Evolutionary conservation across 2,888 invertebrate species (phyloP).

Genomic region (Crepidodera aurea): DNA sequence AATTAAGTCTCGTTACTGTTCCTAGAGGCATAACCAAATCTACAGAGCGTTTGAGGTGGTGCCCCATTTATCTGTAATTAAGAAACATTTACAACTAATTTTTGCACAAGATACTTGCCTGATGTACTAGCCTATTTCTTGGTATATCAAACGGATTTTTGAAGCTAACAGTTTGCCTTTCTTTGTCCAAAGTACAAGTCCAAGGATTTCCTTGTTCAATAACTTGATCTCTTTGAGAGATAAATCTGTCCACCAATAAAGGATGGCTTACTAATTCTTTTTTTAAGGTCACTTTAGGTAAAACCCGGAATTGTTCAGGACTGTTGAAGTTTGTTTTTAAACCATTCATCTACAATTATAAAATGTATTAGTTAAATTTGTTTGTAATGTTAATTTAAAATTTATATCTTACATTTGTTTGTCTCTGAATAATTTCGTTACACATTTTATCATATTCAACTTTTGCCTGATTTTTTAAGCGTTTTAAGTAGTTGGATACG

Average conservation of each 20-base stretch:
- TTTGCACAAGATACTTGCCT: too few species aligned
- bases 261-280: constrained; percentile 86
- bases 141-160: constrained; percentile 97
- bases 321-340: constrained; percentile 47
- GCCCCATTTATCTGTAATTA: too few species aligned
- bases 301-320: constrained; percentile 62
- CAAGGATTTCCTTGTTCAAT: constrained; percentile 82
- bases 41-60: too few species aligned
- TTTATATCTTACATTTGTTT: constrained; percentile 55
- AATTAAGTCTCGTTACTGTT: too few species aligned
- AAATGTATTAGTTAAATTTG: neutral
- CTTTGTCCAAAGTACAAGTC: constrained; percentile 69
- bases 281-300: constrained; percentile 69
- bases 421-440: constrained; percentile 77
- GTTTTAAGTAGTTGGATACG: constrained; percentile 93
- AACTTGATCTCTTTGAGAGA: constrained; percentile 82
- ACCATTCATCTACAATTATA: constrained; percentile 41
- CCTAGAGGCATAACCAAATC: too few species aligned
- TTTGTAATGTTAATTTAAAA: neutral
- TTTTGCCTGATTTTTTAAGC: constrained; percentile 93
- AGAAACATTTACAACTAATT: too few species aligned
- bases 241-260: constrained; percentile 81
- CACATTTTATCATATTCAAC: constrained; percentile 89
- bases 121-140: constrained; percentile 86
- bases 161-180: constrained; percentile 72